Evolutionary conservation across 2,888 invertebrate genomes (phyloP), one percentile per base, ranked within the genome.

Genomic region (Cryptocheilus praepositus): DNA sequence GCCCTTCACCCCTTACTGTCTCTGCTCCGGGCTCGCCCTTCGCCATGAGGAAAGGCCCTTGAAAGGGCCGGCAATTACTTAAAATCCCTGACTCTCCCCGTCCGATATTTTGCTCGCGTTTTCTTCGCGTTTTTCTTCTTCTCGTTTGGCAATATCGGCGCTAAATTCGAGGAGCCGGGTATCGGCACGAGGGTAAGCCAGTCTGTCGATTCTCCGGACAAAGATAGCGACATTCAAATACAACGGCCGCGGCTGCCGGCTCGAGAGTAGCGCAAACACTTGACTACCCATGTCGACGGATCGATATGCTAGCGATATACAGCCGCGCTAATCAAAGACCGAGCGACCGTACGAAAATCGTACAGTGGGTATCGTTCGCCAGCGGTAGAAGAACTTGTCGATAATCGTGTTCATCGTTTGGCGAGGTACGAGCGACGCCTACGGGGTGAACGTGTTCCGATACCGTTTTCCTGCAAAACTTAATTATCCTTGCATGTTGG

Each of bases 221-320:
- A 18, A 49, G 49, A 16, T 5, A 49, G 49, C n/a, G 18, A 49
- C 18, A 49, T 49, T 49, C 49, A 49, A 49, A 49, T 49, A 49
- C 49, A 49, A 16, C 49, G 18, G 16, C 4, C 49, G 18, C 16
- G n/a, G 49, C 49, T 49, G 49, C n/a, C 49, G 49, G 49, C 73
- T 85, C 70, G 75, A 85, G 85, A 77, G 85, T 73, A 83, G 59
- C 64, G 77, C 78, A 85, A 84, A 85, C 79, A 83, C 79, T 79
- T 70, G 73, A 79, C n/a, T 13, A 18, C 18, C 49, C 49, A 13
- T 55, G 57, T 65, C 61, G 60, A 68, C 72, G 79, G 74, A 78
- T 80, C 80, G 74, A 75, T 36, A 36, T 80, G 74, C 45, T 49
- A 49, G 49, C 49, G 49, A 36, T 36, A 36, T 2, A 16, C 49